Evolutionary conservation across 1,140 invertebrate genomes (phyloP).

Genomic region (Brachionus rotundiformis): DNA sequence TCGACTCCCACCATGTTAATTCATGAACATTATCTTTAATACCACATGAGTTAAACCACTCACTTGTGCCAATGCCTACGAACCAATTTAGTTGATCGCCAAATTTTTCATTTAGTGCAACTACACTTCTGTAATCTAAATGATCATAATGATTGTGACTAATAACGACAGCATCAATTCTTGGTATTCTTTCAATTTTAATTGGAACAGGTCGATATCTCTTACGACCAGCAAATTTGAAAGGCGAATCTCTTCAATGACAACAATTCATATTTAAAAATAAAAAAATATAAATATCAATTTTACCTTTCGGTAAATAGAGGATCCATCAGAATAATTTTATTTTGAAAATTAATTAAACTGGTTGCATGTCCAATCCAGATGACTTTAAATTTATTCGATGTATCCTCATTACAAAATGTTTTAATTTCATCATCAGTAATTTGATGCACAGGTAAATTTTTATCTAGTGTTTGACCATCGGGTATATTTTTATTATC

Average conservation of each 20-base stretch:
- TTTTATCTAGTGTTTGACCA: neutral
- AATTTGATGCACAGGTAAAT: conserved; percentile 23
- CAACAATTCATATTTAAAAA: neutral
- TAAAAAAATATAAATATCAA: neutral
- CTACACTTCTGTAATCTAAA: conserved; percentile 63
- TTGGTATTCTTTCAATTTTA: conserved; percentile 63
- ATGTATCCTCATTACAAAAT: conserved; percentile 54
- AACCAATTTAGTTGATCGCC: conserved; percentile 58
- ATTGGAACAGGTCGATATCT: conserved; percentile 64
- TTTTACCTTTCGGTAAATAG: conserved; percentile 58
- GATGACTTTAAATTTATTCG: conserved; percentile 57
- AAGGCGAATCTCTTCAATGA: conserved; percentile 54
- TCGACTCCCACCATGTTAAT: conserved; percentile 65
- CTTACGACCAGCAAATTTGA: conserved; percentile 58
- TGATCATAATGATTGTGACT: conserved; percentile 69
- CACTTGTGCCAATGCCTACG: conserved; percentile 65
- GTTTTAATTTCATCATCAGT: conserved; percentile 35
- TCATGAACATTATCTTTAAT: conserved; percentile 57
- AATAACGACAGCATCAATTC: conserved; percentile 66
- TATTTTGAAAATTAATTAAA: conserved; percentile 64
- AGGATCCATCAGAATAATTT: conserved; percentile 64
- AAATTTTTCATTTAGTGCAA: conserved; percentile 57
- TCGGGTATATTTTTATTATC: conserved; percentile 57
- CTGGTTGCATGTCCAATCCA: conserved; percentile 66
- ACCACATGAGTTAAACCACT: conserved; percentile 60